Percentiles rank a stretch among this genome's conserved stretches.
Conservation (phyloP, 2,888 invertebrate species). For the Ceraclea dissimilis region DNA sequence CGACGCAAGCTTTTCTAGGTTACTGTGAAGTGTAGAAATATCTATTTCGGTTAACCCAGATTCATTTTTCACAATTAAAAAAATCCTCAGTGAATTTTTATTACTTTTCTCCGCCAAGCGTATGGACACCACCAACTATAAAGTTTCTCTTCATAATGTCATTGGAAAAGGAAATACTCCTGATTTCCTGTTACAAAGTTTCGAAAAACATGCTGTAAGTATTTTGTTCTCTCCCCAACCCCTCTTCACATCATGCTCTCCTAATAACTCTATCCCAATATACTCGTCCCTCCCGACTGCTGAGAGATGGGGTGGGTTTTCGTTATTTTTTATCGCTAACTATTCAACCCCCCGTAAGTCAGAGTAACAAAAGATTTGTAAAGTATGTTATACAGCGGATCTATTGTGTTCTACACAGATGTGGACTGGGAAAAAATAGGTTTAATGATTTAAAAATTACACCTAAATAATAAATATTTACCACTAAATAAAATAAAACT, state of each 20-base stretch:
- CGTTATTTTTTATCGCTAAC: constrained; percentile 18
- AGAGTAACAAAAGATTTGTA: constrained; percentile 17
- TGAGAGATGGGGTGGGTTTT: constrained; percentile 6
- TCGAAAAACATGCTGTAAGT: constrained; percentile 12
- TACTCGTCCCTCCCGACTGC: background rate
- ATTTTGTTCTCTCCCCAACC: background rate
- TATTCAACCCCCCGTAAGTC: constrained; percentile 22
- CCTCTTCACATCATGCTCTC: background rate
- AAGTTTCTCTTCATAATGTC: constrained; percentile 24
- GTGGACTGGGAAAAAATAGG: background rate
- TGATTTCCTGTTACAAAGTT: constrained; percentile 23
- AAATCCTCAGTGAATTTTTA: too few relatives aligned
- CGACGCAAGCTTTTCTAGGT: too few relatives aligned
- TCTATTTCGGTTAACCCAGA: too few relatives aligned
- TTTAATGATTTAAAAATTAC: too few relatives aligned
- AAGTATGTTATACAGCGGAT: constrained; percentile 1
- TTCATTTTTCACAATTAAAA: too few relatives aligned
- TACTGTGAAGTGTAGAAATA: too few relatives aligned
- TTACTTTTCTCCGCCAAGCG: too few relatives aligned
- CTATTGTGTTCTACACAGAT: background rate
- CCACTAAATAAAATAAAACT: background rate
- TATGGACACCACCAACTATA: too few relatives aligned
- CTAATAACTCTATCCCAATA: constrained; percentile 7
- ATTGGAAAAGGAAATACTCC: constrained; percentile 24
- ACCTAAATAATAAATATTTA: too few relatives aligned